Base-by-base conservation (phyloP, 1,140 invertebrate species). In the Parasteatoda tepidariorum region DNA sequence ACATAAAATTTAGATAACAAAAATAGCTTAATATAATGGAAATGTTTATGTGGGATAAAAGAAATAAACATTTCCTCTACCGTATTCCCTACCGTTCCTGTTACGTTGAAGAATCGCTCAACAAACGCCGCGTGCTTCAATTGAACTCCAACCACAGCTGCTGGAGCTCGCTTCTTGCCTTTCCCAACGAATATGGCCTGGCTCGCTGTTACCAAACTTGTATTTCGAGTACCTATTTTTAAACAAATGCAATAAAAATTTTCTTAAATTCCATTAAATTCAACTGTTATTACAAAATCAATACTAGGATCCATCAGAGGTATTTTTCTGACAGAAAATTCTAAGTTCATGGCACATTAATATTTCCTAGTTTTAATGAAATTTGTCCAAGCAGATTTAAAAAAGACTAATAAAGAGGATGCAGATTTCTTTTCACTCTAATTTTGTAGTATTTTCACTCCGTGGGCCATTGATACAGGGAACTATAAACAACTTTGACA, bases 121-220 rank as follows among this genome's bases (percentile, higher is more conserved):
- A 73, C 82, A 76, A 88, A 88, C 4, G 84, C 79, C 2, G 85
- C 54, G 67, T 88, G 86, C 34, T 84, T 84, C 38, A 87, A 84
- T 61, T 87, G 86, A 2, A 88, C 87, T n/a, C 96, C 96, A 33
- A 97, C 95, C 0, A 98, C 96, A 0, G 95, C 96, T 0, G 94
- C 96, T 1, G 96, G 95, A 5, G 96, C 95, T 86, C 93, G 92
- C 85, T 95, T 92, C 82, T 94, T 93, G 68, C 93, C 87, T 28
- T 84, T 93, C 86, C 95, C 94, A 11, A 97, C 92, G 87, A 97
- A 97, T 62, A 98, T 93, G 0, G 96, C 96, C 88, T 97, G 95
- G 0, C 95, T 96, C 3, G 95, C 96, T 31, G 95, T 95, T 11
- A 97, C 94, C 62, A 96, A 86, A 26, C 94, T 93, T 92, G 30